These are phyloP conservation scores for Callosobruchus maculatus DNA, from an alignment of 2,888 invertebrate genomes.

Conservation along the genomic window DNA sequence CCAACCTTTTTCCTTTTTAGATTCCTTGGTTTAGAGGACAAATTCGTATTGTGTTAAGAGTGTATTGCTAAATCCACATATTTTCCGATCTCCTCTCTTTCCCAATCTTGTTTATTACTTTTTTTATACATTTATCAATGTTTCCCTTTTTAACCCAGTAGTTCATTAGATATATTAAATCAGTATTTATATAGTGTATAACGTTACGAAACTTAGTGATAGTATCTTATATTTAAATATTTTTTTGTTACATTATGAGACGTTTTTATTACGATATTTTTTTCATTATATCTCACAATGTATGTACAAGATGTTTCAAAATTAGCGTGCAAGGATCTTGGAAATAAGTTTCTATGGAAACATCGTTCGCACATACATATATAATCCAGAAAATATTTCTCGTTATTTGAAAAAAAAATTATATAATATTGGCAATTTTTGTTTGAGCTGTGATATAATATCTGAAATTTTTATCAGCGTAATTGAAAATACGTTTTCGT, in stretches of 20 bases:
- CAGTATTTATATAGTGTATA: neutral
- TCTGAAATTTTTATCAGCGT: neutral
- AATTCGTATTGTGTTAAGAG: too few relatives aligned
- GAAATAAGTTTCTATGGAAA: neutral
- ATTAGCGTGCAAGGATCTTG: neutral
- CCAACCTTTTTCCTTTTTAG: too few relatives aligned
- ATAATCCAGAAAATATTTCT: neutral
- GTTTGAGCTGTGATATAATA: neutral
- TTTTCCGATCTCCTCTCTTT: neutral
- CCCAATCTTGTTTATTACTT: neutral
- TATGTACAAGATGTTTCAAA: neutral
- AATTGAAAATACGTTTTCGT: slow-evolving; percentile 8
- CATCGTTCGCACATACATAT: neutral
- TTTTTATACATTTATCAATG: neutral
- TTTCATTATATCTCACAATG: neutral
- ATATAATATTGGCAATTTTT: neutral
- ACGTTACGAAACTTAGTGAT: neutral
- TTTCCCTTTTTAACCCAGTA: neutral
- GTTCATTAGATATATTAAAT: neutral
- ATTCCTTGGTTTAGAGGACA: too few relatives aligned
- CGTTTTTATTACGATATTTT: neutral
- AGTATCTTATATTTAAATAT: neutral
- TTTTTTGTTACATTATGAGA: neutral
- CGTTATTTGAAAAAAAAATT: neutral
- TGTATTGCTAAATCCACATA: neutral